Evolutionary conservation across 2,888 invertebrate genomes (phyloP).

Genomic region (Lycaena phlaeas): DNA sequence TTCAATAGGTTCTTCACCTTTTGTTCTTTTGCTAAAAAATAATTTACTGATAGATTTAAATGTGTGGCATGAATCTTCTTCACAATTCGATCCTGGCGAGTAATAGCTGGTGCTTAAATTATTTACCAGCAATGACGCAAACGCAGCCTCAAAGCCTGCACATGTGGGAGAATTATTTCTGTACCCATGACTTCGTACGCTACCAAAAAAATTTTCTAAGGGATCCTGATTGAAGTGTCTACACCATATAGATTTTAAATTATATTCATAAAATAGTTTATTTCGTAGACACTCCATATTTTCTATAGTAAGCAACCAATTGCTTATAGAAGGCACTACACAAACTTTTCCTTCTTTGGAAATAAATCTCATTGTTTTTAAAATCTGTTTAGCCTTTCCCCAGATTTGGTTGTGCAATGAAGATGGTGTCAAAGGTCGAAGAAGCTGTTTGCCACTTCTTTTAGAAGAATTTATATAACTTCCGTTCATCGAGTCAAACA

Average conservation of each 20-base stretch:
- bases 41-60: no score
- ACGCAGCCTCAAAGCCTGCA: no score
- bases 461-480: constrained; percentile 9
- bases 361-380: constrained; percentile 11
- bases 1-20: no score
- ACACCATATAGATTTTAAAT: constrained; percentile 8
- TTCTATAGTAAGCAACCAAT: constrained; percentile 13
- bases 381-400: constrained; percentile 8
- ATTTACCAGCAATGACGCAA: no score
- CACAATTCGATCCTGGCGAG: no score
- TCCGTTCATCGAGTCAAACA: constrained; percentile 18
- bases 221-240: constrained; percentile 16
- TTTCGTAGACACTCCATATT: constrained; percentile 8
- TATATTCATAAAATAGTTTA: constrained; percentile 6
- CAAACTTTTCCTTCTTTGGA: not conserved
- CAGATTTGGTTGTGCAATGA: constrained; percentile 10
- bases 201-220: constrained; percentile 13
- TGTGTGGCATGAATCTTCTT: no score
- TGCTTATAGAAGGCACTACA: constrained; percentile 9
- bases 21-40: no score
- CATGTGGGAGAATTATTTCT: no score
- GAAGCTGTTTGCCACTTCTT: constrained; percentile 11
- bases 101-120: no score
- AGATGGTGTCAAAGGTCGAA: constrained; percentile 13
- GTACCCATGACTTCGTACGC: constrained; percentile 8